phyloP scores from a whole-genome alignment of 2,888 invertebrate species.

The Polyploca ridens region DNA sequence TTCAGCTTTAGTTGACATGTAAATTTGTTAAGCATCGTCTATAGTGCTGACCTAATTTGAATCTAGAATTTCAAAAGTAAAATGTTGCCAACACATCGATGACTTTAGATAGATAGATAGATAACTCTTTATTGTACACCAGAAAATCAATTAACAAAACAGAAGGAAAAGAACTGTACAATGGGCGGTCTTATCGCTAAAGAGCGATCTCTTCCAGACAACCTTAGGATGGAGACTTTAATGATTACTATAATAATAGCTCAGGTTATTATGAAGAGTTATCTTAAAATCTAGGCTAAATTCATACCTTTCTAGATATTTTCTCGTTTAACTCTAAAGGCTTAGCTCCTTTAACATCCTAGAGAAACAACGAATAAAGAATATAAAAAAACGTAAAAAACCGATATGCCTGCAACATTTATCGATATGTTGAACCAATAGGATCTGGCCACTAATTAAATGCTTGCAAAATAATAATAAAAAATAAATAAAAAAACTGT shows the following conservation, averaged over 20 bases:
- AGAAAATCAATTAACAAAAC: too few relatives aligned
- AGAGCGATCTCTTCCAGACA: too few relatives aligned
- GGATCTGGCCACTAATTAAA: not conserved
- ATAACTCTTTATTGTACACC: too few relatives aligned
- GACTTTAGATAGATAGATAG: too few relatives aligned
- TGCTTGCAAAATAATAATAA: not conserved
- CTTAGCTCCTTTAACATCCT: not conserved
- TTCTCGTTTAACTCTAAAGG: not conserved
- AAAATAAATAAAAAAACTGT: not conserved
- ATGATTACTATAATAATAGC: too few relatives aligned
- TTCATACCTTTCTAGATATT: not conserved
- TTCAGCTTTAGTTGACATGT: not conserved
- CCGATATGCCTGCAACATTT: too few relatives aligned
- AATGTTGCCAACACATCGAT: not conserved
- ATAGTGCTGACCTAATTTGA: slow-evolving; percentile 2
- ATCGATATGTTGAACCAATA: not conserved
- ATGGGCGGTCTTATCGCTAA: too few relatives aligned
- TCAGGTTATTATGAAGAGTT: too few relatives aligned
- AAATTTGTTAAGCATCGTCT: not conserved
- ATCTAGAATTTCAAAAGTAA: not conserved
- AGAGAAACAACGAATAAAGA: not conserved
- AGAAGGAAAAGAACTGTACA: too few relatives aligned
- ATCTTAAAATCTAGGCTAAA: not conserved
- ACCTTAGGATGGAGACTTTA: too few relatives aligned
- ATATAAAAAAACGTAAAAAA: not conserved